These are phyloP conservation scores for Rhipidura dahli DNA, from an alignment of 2,113 vertebrate genomes.

Conservation along the genomic window DNA sequence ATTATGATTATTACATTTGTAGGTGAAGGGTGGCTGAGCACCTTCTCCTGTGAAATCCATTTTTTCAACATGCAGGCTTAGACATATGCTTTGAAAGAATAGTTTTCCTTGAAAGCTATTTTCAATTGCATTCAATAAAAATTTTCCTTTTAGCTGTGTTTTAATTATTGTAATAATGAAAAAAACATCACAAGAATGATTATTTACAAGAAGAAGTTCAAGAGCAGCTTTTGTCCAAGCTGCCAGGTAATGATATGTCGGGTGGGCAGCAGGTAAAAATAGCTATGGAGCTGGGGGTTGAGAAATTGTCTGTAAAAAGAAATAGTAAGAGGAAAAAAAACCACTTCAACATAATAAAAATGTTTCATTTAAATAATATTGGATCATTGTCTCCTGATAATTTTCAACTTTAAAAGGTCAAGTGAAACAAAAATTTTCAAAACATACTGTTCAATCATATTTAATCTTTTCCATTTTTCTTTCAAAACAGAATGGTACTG, in stretches of 20 bases:
- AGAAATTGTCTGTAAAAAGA: background rate
- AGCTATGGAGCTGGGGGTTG: rapidly evolving
- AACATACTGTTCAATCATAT: background rate
- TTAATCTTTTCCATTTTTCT: background rate
- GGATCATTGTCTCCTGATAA: background rate
- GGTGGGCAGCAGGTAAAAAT: background rate
- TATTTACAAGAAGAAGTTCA: background rate
- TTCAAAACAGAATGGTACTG: background rate
- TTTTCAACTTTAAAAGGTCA: background rate
- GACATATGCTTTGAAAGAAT: background rate
- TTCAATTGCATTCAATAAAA: background rate
- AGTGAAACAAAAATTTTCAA: background rate
- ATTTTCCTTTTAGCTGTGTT: background rate
- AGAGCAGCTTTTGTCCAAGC: background rate
- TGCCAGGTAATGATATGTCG: background rate
- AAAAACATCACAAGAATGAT: background rate
- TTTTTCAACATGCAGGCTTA: background rate
- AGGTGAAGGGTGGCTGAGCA: background rate
- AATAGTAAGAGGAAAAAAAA: rapidly evolving
- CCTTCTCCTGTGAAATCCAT: background rate
- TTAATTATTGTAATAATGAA: background rate
- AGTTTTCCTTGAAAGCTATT: background rate
- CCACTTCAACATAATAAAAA: background rate
- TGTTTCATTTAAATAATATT: background rate
- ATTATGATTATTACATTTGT: background rate